Conservation (phyloP, 2,797 vertebrate species). For the Melanotaenia maccullochi region DNA sequence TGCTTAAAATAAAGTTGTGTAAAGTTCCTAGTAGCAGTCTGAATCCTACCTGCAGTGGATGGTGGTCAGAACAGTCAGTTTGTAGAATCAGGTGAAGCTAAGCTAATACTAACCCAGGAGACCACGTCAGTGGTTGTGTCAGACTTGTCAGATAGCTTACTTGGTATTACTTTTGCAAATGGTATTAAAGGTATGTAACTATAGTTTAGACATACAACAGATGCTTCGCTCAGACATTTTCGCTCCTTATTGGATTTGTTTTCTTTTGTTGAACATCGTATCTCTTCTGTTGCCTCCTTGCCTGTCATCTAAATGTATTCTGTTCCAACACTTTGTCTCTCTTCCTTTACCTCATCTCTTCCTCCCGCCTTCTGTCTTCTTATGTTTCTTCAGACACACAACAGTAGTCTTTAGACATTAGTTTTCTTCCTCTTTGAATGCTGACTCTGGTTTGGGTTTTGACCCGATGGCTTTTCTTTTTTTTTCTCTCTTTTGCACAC, state of each 20-base stretch:
- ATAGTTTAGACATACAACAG: not conserved
- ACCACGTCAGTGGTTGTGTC: not conserved
- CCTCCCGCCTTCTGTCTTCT: slow-evolving; percentile 4
- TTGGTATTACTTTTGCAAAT: not conserved
- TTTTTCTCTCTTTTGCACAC: slow-evolving; percentile 32
- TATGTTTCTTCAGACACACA: slow-evolving; percentile 35
- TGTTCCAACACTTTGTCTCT: slow-evolving; percentile 10
- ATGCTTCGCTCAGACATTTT: not conserved
- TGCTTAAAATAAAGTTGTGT: not conserved
- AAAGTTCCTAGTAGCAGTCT: not conserved
- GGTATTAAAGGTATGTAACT: not conserved
- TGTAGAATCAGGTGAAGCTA: not conserved
- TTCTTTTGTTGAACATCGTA: not conserved
- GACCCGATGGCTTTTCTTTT: slow-evolving; percentile 32
- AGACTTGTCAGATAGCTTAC: not conserved
- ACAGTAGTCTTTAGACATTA: slow-evolving; percentile 45
- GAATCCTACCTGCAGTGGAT: not conserved
- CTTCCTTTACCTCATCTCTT: slow-evolving; percentile 1
- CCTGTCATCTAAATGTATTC: slow-evolving; percentile 40
- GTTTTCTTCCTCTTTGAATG: slow-evolving; percentile 37
- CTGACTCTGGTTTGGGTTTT: slow-evolving; percentile 38
- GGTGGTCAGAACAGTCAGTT: not conserved
- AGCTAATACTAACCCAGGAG: not conserved
- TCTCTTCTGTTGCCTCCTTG: slow-evolving; percentile 22
- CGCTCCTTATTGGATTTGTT: slow-evolving; percentile 11